Percentiles rank a stretch among this genome's conserved stretches.
Evolutionary conservation across 2,113 vertebrate species (phyloP).

Genomic region (Paratilapia polleni): DNA sequence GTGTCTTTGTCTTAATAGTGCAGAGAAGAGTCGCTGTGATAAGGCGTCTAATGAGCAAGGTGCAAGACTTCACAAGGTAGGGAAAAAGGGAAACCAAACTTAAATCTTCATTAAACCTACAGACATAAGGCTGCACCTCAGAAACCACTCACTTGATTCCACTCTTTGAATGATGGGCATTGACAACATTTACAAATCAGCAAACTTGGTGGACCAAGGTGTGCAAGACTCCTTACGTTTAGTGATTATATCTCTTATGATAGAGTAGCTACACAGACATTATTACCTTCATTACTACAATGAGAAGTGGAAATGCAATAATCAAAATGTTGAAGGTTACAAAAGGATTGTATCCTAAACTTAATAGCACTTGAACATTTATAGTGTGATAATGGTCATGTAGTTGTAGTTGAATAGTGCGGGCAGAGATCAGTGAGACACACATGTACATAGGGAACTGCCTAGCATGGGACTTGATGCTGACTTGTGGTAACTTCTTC

Average conservation of each 20-base stretch:
- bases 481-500: neutral
- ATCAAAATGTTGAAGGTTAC: slow-evolving; percentile 8
- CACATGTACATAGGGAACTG: neutral
- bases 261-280: neutral
- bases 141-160: neutral
- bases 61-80: neutral
- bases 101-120: neutral
- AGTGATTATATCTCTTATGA: neutral
- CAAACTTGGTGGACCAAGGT: neutral
- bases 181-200: neutral
- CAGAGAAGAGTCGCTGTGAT: neutral
- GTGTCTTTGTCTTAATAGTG: neutral
- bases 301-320: neutral
- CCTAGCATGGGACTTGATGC: neutral
- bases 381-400: neutral
- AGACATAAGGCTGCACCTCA: neutral
- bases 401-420: neutral
- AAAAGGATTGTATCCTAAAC: slow-evolving; percentile 7
- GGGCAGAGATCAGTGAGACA: neutral
- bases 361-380: slow-evolving; percentile 10
- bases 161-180: neutral
- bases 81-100: neutral
- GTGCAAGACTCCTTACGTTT: neutral
- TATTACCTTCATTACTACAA: neutral
- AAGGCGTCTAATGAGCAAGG: neutral